phyloP scores from a whole-genome alignment of 2,113 vertebrate genomes.

The Burhinus oedicnemus region DNA sequence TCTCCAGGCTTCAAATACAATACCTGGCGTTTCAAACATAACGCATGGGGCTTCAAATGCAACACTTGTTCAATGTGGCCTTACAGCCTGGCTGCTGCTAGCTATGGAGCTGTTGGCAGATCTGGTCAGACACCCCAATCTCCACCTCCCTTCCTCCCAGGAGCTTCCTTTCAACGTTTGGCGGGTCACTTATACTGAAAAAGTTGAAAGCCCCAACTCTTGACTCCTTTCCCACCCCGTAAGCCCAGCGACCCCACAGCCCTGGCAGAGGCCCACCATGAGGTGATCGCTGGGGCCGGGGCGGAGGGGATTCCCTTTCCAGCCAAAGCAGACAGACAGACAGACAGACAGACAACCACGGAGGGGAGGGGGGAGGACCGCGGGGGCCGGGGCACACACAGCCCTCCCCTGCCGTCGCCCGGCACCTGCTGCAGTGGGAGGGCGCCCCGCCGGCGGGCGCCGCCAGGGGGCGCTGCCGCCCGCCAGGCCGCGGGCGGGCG shows the following conservation, averaged over 20 bases:
- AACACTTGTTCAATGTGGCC: rapidly evolving
- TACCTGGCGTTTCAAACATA: neutral
- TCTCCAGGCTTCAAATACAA: neutral
- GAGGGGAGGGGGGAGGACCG: no score
- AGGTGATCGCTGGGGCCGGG: neutral
- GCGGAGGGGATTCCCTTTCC: neutral
- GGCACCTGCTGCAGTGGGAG: neutral
- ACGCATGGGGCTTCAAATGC: neutral
- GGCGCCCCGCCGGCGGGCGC: neutral
- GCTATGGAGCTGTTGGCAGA: neutral
- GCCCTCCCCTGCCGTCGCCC: rapidly evolving
- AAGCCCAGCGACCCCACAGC: neutral
- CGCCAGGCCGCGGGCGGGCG: neutral
- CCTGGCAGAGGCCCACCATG: neutral
- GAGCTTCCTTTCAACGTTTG: neutral
- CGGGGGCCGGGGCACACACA: rapidly evolving
- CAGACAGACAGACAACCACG: neutral
- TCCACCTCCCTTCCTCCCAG: neutral
- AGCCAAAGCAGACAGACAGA: neutral
- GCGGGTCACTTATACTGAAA: neutral
- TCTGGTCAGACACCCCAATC: neutral
- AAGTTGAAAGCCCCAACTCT: neutral
- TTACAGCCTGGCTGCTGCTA: neutral
- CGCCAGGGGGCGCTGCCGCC: neutral
- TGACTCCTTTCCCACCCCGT: neutral